Conservation (phyloP, 2,113 vertebrate species). For the Pachycephala philippinensis region DNA sequence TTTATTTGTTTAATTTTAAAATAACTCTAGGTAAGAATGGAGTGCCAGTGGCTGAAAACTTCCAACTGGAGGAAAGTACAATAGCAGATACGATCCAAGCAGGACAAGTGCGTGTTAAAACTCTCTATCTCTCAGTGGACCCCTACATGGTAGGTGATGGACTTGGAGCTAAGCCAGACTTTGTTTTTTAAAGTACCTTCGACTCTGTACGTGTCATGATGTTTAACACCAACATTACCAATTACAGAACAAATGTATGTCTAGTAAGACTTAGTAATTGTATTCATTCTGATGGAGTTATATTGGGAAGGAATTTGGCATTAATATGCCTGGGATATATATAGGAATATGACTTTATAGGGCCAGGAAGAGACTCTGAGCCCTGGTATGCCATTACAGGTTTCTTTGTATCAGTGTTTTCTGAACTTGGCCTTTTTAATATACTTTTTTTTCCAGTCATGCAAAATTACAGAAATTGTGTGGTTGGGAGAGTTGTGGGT, state of each 20-base stretch:
- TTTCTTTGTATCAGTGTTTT: not conserved
- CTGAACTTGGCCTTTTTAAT: not conserved
- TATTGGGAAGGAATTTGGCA: not conserved
- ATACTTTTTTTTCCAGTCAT: not conserved
- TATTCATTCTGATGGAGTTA: not conserved
- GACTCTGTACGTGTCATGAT: not conserved
- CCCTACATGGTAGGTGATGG: conserved; percentile 89
- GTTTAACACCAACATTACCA: not conserved
- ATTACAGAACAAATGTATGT: not conserved
- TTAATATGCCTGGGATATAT: not conserved
- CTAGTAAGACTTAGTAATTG: not conserved
- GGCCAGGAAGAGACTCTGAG: not conserved
- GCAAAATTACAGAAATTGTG: not conserved
- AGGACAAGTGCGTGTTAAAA: conserved; percentile 82
- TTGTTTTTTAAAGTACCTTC: not conserved
- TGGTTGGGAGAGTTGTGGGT: not conserved
- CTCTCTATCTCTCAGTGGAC: conserved; percentile 92
- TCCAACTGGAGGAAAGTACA: conserved; percentile 78
- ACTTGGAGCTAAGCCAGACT: not conserved
- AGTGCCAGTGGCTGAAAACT: conserved; percentile 83
- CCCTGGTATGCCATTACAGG: not conserved
- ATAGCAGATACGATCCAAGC: conserved; percentile 70
- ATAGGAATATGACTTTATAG: not conserved
- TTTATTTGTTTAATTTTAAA: conserved; percentile 13
- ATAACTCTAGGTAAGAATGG: conserved; percentile 79